phyloP scores from a whole-genome alignment of 2,113 vertebrate genomes.

The Calyptomena viridis region DNA sequence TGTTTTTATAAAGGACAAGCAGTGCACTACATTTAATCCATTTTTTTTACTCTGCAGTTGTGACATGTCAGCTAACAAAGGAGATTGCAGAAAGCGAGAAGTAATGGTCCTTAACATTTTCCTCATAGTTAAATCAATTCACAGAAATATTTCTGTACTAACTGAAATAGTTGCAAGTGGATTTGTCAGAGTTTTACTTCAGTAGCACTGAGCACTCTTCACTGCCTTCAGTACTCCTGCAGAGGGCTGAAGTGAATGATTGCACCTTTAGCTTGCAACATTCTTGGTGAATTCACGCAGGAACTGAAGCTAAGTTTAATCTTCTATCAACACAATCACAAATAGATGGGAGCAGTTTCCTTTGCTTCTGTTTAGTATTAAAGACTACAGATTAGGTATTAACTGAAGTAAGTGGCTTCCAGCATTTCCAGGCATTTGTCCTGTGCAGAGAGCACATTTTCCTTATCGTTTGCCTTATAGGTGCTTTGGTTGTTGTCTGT shows the following conservation, averaged over 20 bases:
- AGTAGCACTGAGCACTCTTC: background rate
- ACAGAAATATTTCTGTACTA: background rate
- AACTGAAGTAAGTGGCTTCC: background rate
- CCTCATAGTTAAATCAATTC: background rate
- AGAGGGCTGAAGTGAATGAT: background rate
- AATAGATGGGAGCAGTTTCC: background rate
- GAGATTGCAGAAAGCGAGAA: background rate
- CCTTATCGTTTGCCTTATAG: fast-evolving
- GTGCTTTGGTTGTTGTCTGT: background rate
- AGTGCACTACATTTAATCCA: background rate
- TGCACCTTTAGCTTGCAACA: background rate
- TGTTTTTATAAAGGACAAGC: background rate
- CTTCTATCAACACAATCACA: background rate
- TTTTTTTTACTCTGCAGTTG: background rate
- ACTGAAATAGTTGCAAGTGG: background rate
- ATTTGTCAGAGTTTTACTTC: background rate
- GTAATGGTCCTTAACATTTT: constrained; percentile 11
- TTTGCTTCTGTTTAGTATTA: background rate
- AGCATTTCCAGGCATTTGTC: background rate
- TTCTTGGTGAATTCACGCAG: background rate
- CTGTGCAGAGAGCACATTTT: background rate
- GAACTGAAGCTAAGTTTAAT: background rate
- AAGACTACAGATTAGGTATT: background rate
- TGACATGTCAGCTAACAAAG: background rate
- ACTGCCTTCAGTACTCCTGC: background rate